A percentile compares a stretch with the other conserved stretches of the same genome.
Evolutionary conservation across 37 sponge, comb jelly and placozoan genomes (phyloP).

Genomic region (Agelas oroides): DNA sequence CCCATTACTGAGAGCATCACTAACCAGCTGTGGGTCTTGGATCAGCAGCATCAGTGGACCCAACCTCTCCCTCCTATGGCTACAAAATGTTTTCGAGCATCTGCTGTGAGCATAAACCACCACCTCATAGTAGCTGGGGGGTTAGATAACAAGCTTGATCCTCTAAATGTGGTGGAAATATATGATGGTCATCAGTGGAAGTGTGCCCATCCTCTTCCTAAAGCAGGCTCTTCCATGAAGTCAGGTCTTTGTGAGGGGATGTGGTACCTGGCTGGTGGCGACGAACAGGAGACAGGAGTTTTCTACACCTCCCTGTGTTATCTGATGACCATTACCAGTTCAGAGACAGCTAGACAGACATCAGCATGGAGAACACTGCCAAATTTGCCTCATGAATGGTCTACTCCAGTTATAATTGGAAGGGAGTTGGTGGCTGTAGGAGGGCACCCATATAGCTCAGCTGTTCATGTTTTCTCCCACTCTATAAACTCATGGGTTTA

Average conservation of each 20-base stretch:
- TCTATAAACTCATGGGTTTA: constrained; percentile 19
- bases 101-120: neutral
- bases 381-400: neutral
- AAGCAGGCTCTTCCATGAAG: constrained; percentile 11
- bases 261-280: constrained; percentile 17
- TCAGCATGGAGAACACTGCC: no score
- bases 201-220: constrained; percentile 14
- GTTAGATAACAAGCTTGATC: no score
- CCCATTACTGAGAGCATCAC: neutral
- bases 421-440: constrained; percentile 6
- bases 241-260: neutral
- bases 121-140: constrained; percentile 31
- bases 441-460: neutral
- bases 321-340: neutral
- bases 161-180: neutral
- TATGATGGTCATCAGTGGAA: neutral
- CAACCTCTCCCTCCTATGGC: constrained; percentile 14
- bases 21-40: neutral
- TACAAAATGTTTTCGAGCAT: constrained; percentile 7
- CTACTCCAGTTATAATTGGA: neutral
- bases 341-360: no score
- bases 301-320: constrained; percentile 12
- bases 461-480: constrained; percentile 6
- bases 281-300: neutral
- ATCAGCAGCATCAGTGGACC: neutral